Evolutionary conservation across 2,113 vertebrate genomes (phyloP), one percentile per base, ranked within the genome.

Genomic region (Vidua macroura): DNA sequence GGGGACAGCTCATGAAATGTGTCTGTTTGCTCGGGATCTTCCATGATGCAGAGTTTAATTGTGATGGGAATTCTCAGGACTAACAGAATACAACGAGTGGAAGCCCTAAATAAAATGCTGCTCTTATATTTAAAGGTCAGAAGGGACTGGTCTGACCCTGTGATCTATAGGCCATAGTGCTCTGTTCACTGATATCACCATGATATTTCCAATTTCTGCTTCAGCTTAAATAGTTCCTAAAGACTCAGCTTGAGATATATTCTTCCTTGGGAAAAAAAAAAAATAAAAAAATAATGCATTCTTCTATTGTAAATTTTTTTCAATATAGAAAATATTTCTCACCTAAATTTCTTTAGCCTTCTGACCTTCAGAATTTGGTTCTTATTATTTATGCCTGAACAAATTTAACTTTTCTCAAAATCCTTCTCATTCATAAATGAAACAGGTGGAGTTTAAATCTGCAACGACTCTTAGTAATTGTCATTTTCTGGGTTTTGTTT

Each of bases 401-500:
- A 39, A 80, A 77, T 15, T 20, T 35, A 24, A 63, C 15, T 63
- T 49, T 23, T 20, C 35, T 35, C 13, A 81, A 82, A 74, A 17
- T 1, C 0, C 2, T 73, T 73, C 15, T 77, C 18, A 64, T 80
- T 77, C 4, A 1, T 39, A 70, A 81, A n/a, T 39, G 4, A 64
- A 52, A 35, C 35, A 58, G 30, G 48, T 70, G 17, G 35, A 74
- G 16, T 69, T 88, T 44, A 90, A 67, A 83, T n/a, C 43, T 27
- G 8, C 25, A 48, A 59, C 1, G 1, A 3, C 13, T 66, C 25
- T 46, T 55, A 62, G 75, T 75, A 74, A 72, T 22, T 14, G 5
- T 28, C 5, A 0, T 1, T 11, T 49, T 46, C 30, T 3, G 0
- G 35, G 35, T 3, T 16, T 19, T 15, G 41, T 59, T 44, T 33